Base-by-base conservation (phyloP, 2,113 vertebrate species). In the Lepus timidus region DNA sequence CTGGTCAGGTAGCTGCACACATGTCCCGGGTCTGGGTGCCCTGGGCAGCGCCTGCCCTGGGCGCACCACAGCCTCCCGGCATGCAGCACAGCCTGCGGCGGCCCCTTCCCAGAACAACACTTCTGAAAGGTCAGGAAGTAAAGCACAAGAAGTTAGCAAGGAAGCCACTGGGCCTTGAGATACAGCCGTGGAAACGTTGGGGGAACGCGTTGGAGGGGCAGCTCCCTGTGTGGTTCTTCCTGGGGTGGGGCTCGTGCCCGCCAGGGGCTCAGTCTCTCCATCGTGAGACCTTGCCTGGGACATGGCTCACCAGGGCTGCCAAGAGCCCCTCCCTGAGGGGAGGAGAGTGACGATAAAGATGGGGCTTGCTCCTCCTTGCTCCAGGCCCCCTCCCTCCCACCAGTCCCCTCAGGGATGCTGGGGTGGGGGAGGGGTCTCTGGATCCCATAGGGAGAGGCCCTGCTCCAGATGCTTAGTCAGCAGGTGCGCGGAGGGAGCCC, bases 121-220 rank as follows among this genome's bases (percentile, higher is more conserved):
- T 93, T 67, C 33, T n/a, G 67, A 51, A 81, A 91, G 78, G 39
- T 79, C 22, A 68, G 16, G 51, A 76, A 55, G 20, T n/a, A 49
- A 49, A 55, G 44, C 20, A 6, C 20, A 7, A 13, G 22, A 3
- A 78, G 29, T 68, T 25, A 39, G 52, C 85, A 78, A 83, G 92
- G 73, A 65, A 90, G 49, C 86, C n/a, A 27, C 33, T 29, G 62
- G 20, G 70, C 11, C 12, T 3, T 22, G 81, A 71, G 76, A 51
- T 12, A 10, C 29, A 91, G 52, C 68, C 76, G 70, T 65, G 84
- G 90, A 86, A 95, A 61, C n/a, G 23, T 19, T 70, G 62, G 80
- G 33, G 55, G 64, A 71, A 75, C 39, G 29, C 22, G 44, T 25
- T 23, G 89, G 81, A 85, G 75, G 25, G 49, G 20, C 70, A 68